phyloP scores from a whole-genome alignment of 2,113 vertebrate species.

The Rhegmatorhina hoffmannsi region DNA sequence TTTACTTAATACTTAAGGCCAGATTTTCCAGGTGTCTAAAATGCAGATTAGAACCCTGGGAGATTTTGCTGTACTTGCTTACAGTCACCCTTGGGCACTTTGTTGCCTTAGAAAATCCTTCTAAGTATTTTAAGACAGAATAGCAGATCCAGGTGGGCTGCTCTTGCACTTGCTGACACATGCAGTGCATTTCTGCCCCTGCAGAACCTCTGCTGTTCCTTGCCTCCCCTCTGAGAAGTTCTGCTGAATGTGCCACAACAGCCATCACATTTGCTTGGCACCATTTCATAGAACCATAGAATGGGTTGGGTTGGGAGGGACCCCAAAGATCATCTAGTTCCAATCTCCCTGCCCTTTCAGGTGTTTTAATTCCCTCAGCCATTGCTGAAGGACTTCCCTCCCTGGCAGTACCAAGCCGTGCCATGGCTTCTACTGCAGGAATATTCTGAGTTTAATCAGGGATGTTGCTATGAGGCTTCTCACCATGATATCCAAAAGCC shows the following conservation, averaged over 20 bases:
- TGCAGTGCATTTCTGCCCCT: neutral
- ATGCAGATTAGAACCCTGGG: neutral
- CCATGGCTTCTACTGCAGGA: neutral
- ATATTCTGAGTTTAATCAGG: neutral
- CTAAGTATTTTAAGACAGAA: neutral
- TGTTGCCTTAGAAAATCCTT: neutral
- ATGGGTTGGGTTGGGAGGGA: neutral
- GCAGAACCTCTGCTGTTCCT: neutral
- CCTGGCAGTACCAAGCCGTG: neutral
- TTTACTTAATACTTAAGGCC: neutral
- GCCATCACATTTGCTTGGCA: neutral
- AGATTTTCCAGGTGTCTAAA: neutral
- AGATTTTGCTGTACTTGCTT: neutral
- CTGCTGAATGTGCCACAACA: neutral
- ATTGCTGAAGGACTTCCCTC: neutral
- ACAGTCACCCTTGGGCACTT: neutral
- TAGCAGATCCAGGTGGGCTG: neutral
- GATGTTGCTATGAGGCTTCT: neutral
- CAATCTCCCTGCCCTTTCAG: neutral
- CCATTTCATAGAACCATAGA: neutral
- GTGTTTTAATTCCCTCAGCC: neutral
- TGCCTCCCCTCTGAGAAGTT: neutral
- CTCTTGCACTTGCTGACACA: neutral
- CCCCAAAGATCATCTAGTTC: neutral
- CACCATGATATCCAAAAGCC: neutral